phyloP scores from a whole-genome alignment of 2,113 vertebrate species.

The Oenanthe melanoleuca region DNA sequence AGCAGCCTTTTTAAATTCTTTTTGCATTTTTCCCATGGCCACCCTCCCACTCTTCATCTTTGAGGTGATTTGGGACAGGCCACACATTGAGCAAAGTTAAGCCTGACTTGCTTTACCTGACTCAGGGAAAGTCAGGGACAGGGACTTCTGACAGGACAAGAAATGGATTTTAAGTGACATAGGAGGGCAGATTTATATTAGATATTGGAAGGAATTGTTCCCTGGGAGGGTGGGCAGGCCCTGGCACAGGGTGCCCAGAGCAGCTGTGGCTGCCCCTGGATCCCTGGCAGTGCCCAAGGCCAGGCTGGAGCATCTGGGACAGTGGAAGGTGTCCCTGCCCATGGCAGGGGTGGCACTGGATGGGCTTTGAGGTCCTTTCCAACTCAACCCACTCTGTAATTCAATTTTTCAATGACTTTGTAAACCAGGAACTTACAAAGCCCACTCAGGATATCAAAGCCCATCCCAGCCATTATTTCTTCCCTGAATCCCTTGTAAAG shows the following conservation, averaged over 20 bases:
- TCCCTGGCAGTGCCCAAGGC: background rate
- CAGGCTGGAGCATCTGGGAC: background rate
- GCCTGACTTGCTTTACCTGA: background rate
- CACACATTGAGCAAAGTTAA: background rate
- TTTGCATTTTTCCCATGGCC: background rate
- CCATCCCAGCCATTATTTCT: background rate
- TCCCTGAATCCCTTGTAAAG: background rate
- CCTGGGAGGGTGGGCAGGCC: too few relatives aligned
- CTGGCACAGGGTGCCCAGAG: too few relatives aligned
- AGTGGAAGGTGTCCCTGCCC: background rate
- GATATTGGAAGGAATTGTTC: too few relatives aligned
- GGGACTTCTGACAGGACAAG: background rate
- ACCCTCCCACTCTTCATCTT: too few relatives aligned
- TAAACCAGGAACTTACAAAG: background rate
- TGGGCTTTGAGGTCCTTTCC: rapidly evolving
- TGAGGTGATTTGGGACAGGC: background rate
- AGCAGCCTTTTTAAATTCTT: background rate
- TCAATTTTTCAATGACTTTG: background rate
- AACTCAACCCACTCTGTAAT: background rate
- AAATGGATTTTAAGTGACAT: background rate
- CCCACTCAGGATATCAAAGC: background rate
- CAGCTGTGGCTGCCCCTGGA: background rate
- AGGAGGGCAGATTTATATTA: rapidly evolving
- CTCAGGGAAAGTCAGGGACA: background rate
- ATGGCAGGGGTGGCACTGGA: rapidly evolving